These are phyloP conservation scores for Coenonympha glycerion DNA, from an alignment of 2,888 invertebrate species.

Conservation along the genomic window DNA sequence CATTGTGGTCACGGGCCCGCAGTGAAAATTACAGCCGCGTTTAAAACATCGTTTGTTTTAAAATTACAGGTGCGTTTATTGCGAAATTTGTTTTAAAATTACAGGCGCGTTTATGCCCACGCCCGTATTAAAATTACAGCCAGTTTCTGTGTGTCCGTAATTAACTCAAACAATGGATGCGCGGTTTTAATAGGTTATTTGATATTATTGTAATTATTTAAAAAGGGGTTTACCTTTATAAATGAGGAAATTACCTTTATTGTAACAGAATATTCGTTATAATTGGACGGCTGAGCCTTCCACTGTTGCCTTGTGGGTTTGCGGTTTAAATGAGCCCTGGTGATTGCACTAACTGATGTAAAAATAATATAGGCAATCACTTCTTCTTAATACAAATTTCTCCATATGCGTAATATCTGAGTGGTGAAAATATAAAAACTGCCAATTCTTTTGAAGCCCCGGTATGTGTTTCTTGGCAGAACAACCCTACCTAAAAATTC, in stretches of 20 bases:
- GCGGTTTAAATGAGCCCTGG: too few species aligned
- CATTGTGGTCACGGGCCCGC: constrained; percentile 49
- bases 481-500: too few species aligned
- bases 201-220: constrained; percentile 6
- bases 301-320: too few species aligned
- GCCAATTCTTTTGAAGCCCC: too few species aligned
- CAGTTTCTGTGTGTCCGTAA: constrained; percentile 8
- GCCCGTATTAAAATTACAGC: constrained; percentile 16
- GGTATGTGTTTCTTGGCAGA: too few species aligned
- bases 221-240: not conserved
- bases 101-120: constrained; percentile 51
- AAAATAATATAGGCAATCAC: too few species aligned
- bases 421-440: too few species aligned
- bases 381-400: too few species aligned
- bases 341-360: too few species aligned
- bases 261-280: not conserved
- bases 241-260: not conserved
- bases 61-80: constrained; percentile 46
- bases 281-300: too few species aligned
- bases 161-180: constrained; percentile 6
- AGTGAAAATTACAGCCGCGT: constrained; percentile 56
- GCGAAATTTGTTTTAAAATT: constrained; percentile 42
- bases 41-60: constrained; percentile 50
- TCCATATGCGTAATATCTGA: too few species aligned
- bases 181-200: constrained; percentile 1